These are phyloP conservation scores for Acanthis flammea DNA, from an alignment of 2,797 vertebrate genomes.

Conservation along the genomic window DNA sequence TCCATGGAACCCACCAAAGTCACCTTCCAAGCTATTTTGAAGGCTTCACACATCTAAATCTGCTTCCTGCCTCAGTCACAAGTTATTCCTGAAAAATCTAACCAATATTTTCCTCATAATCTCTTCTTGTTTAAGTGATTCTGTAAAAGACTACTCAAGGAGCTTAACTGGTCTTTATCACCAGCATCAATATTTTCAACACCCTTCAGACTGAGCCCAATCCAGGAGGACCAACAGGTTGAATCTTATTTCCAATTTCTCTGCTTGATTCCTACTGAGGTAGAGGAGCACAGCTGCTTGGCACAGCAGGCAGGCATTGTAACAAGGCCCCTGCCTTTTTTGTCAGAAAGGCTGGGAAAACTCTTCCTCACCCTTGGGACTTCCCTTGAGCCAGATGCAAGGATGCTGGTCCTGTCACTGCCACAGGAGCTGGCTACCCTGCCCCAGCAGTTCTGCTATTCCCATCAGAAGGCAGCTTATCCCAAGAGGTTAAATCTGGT, in stretches of 20 bases:
- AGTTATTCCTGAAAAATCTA: not conserved
- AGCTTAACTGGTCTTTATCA: not conserved
- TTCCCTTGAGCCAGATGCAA: not conserved
- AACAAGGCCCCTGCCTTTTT: not conserved
- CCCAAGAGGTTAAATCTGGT: not conserved
- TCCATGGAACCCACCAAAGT: slow-evolving; percentile 50
- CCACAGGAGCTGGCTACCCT: not conserved
- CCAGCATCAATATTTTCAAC: not conserved
- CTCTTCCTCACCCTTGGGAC: not conserved
- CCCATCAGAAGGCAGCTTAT: not conserved
- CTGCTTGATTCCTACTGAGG: not conserved
- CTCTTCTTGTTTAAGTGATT: not conserved
- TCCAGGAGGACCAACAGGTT: not conserved
- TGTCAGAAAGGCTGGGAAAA: not conserved
- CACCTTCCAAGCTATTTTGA: not conserved
- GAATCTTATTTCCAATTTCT: not conserved
- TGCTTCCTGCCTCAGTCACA: slow-evolving; percentile 4
- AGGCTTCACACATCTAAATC: not conserved
- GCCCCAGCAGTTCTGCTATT: not conserved
- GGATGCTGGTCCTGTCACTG: not conserved
- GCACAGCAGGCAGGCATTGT: fast-evolving
- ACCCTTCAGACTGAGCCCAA: not conserved
- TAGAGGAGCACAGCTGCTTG: not conserved
- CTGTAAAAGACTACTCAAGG: not conserved
- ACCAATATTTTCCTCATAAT: not conserved